Conservation (phyloP, 1,140 invertebrate genomes). For the Arctopsyche grandis region DNA sequence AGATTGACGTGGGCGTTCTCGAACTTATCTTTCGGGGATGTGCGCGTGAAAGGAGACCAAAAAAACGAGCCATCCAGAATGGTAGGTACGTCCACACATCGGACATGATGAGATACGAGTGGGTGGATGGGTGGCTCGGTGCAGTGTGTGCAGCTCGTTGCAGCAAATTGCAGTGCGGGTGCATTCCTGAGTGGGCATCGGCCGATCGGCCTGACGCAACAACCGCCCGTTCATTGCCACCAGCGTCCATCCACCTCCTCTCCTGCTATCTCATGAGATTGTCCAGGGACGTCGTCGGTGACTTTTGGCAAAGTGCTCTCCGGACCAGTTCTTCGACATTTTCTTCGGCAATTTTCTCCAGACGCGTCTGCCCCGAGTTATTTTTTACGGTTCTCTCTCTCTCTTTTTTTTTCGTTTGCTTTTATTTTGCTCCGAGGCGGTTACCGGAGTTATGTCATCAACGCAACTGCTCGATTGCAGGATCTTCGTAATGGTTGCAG, state of each 20-base stretch:
- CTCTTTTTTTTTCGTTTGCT: background rate
- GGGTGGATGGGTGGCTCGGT: no score
- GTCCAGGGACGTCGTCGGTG: background rate
- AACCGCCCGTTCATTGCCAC: conserved; percentile 23
- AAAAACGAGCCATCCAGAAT: no score
- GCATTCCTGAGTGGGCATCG: conserved; percentile 33
- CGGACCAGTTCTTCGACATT: background rate
- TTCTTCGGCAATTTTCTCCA: conserved; percentile 2
- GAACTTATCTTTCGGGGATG: no score
- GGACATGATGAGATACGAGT: no score
- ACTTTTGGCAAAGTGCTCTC: background rate
- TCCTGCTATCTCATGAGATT: background rate
- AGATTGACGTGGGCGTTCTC: no score
- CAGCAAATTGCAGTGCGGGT: background rate
- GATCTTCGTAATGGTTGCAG: background rate
- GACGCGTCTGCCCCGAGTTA: background rate
- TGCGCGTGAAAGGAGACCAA: no score
- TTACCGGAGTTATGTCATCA: background rate
- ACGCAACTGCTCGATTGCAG: background rate
- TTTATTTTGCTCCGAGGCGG: background rate
- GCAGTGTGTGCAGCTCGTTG: no score
- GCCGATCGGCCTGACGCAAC: conserved; percentile 4
- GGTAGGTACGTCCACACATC: no score
- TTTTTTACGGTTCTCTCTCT: background rate
- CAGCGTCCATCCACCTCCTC: background rate